Percentiles rank a stretch among this genome's conserved stretches.
phyloP scores from a whole-genome alignment of 2,113 vertebrate species.

The Gymnocephalus cernua region DNA sequence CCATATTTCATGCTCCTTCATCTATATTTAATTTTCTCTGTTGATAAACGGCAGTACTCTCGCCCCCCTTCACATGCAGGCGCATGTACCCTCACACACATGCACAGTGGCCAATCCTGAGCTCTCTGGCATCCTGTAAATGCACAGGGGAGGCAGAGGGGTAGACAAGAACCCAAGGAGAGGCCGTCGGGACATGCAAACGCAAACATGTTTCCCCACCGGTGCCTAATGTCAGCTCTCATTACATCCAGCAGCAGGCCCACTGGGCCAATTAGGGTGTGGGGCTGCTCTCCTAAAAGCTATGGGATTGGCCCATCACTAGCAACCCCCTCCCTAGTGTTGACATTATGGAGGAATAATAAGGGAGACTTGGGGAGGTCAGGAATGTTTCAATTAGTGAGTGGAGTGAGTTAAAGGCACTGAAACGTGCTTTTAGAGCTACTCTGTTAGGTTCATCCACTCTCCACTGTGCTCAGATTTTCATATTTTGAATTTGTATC shows the following conservation, averaged over 20 bases:
- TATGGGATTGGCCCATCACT: slow-evolving; percentile 11
- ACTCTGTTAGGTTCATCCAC: background rate
- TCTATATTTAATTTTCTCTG: slow-evolving; percentile 34
- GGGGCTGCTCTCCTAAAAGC: slow-evolving; percentile 18
- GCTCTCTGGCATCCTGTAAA: slow-evolving; percentile 14
- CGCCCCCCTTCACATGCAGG: background rate
- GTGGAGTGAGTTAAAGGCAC: background rate
- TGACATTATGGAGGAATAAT: slow-evolving; percentile 43
- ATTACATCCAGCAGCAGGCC: slow-evolving; percentile 55
- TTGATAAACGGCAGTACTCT: slow-evolving; percentile 13
- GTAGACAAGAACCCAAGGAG: slow-evolving; percentile 10
- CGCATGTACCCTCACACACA: background rate
- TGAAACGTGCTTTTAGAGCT: background rate
- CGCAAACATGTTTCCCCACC: slow-evolving; percentile 54
- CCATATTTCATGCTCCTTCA: background rate
- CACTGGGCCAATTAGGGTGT: slow-evolving; percentile 53
- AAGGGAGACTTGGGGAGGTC: slow-evolving; percentile 27
- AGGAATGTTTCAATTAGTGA: slow-evolving; percentile 61
- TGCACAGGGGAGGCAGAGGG: background rate
- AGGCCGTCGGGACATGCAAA: slow-evolving; percentile 34
- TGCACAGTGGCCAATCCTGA: background rate
- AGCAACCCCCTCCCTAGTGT: slow-evolving; percentile 4
- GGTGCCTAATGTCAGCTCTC: slow-evolving; percentile 60
- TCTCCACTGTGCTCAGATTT: background rate
- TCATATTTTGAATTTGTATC: background rate